Evolutionary conservation across 2,113 vertebrate species (phyloP), one percentile per base, ranked within the genome.

Genomic region (Panthera uncia): DNA sequence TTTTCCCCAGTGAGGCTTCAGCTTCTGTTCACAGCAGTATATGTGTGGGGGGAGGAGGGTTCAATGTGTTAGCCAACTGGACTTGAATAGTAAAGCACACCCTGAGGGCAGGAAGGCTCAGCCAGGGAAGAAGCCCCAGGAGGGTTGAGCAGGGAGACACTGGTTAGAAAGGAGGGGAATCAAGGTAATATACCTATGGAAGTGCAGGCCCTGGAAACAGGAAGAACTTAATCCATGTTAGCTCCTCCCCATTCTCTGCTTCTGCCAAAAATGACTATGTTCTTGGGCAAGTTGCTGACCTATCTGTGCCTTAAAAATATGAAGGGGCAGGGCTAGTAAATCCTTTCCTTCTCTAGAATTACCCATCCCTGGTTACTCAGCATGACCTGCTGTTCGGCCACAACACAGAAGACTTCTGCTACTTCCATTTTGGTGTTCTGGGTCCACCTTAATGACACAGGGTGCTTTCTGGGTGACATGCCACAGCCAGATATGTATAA

Each of bases 321-420:
- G 27, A 94, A 81, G 29, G 45, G 21, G 29, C 29, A 29, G 25
- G 19, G 41, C 61, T 19, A 36, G 33, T 38, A 79, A n/a, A 83
- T 8, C 27, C 61, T 88, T 69, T 71, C 33, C 23, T 85, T 13
- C 18, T 78, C 48, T 68, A 36, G 27, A 69, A n/a, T 41, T 19
- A 68, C 1, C 80, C 1, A 41, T 2, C 36, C 45, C n/a, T 50
- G 33, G 31, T 45, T 19, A 50, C 50, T 3, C 1, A 21, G 29
- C 71, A 71, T 29, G 25, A 31, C 23, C 25, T 9, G 21, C 45
- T 0, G 19, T 2, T 41, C 14, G 45, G 71, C 31, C 13, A 23
- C 1, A 16, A 8, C 3, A 36, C 1, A 80, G 15, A 33, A 25
- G 52, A n/a, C 7, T 74, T 65, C 12, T 0, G 1, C 4, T 5